Conservation (phyloP, 2,113 vertebrate genomes). For the Pluvianellus socialis region DNA sequence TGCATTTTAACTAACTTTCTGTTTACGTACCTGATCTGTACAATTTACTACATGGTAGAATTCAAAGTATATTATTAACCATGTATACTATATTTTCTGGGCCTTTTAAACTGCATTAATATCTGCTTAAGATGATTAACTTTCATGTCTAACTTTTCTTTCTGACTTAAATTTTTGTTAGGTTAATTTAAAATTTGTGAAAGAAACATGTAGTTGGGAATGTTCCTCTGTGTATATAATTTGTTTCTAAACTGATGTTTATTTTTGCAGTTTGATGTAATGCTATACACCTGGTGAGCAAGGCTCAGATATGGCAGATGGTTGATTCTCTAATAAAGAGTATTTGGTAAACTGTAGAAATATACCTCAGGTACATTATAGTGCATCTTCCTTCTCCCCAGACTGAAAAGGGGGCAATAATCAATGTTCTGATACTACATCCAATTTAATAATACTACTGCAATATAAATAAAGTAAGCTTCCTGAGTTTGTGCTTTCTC, state of each 20-base stretch:
- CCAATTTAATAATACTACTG: background rate
- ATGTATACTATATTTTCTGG: background rate
- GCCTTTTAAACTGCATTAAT: constrained; percentile 40
- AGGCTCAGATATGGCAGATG: constrained; percentile 59
- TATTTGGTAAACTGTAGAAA: constrained; percentile 48
- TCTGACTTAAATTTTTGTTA: background rate
- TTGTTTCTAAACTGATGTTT: constrained; percentile 60
- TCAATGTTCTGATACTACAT: background rate
- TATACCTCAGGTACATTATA: background rate
- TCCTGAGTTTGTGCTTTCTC: constrained; percentile 21
- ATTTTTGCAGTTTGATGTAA: constrained; percentile 66
- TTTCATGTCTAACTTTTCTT: constrained; percentile 59
- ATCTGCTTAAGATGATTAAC: constrained; percentile 46
- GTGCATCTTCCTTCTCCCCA: background rate
- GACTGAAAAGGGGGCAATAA: background rate
- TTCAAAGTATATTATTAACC: constrained; percentile 58
- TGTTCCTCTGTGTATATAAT: constrained; percentile 24
- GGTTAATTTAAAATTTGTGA: background rate
- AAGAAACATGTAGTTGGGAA: background rate
- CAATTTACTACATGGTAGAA: constrained; percentile 42
- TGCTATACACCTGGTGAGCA: constrained; percentile 50
- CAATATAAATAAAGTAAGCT: background rate
- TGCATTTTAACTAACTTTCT: constrained; percentile 62
- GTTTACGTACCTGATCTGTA: constrained; percentile 28
- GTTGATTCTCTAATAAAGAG: constrained; percentile 38